Evolutionary conservation across 2,888 invertebrate genomes (phyloP), one percentile per base, ranked within the genome.

Genomic region (Orthonychiurus folsomi): DNA sequence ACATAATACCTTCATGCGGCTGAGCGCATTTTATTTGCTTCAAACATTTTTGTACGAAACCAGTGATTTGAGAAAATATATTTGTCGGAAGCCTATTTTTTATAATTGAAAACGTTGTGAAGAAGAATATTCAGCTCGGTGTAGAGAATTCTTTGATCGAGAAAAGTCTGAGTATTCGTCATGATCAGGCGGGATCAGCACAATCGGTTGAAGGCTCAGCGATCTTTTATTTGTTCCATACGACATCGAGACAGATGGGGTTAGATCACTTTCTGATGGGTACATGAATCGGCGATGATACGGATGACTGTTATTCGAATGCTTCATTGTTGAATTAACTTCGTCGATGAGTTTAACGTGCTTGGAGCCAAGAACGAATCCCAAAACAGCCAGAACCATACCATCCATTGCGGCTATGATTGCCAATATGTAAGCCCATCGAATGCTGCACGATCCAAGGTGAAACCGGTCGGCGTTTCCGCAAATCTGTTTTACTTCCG

Each of bases 361-460:
- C 62, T 93, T 81, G 3, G 91, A 88, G 37, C 93, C 94, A 71
- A 96, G 81, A 73, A 94, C 91, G 79, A 96, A 95, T 18, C 95
- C 95, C 63, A 96, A 82, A 0, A 89, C 86, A 0, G 94, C 86
- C 67, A 94, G 81, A 65, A 93, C 90, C 59, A 87, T 80, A 60
- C 90, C 90, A 77, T 93, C 93, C 71, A 89, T 78, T 61, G 90
- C 87, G 0, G 88, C 93, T 66, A 96, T 92, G 65, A 90, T 88
- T 3, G 93, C 94, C 73, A 96, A 81, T 15, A 94, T 85, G 78
- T 91, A 94, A 2, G 94, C 94, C 93, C 93, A 93, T 74, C 92
- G 84, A 61, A 96, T 83, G 67, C 87, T 88, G 76, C 96, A 96
- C 9, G 9, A 9, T 48, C 93, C 95, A 75, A 85, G 74, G 74